Percentiles rank a stretch among this genome's conserved stretches.
Evolutionary conservation across 2,113 vertebrate genomes (phyloP).

Genomic region (Crotalus helleri): DNA sequence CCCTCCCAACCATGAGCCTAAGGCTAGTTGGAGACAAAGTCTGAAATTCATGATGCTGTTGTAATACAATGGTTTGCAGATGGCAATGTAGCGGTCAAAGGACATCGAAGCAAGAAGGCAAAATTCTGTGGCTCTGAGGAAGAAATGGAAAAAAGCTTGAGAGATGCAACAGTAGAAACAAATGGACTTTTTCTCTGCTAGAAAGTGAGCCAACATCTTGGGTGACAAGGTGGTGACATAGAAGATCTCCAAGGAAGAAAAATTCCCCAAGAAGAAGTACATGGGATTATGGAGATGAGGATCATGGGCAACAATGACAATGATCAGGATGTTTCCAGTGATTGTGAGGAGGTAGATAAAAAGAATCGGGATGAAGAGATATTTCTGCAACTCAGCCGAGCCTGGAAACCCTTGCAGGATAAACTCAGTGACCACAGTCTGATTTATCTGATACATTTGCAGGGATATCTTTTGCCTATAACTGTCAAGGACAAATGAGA

Average conservation of each 20-base stretch:
- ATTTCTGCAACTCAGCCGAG: neutral
- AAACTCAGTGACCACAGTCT: neutral
- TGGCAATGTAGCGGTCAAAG: neutral
- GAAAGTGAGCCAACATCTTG: conserved; percentile 9
- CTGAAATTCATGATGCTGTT: neutral
- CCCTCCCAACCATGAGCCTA: conserved; percentile 16
- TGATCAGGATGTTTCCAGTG: neutral
- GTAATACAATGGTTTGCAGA: conserved; percentile 14
- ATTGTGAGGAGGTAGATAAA: conserved; percentile 9
- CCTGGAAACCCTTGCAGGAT: conserved; percentile 9
- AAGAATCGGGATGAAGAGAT: neutral
- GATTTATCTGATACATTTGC: neutral
- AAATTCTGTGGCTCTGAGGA: conserved; percentile 9
- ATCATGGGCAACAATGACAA: neutral
- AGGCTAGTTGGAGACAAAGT: conserved; percentile 2
- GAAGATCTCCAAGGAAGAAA: conserved; percentile 7
- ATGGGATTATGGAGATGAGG: neutral
- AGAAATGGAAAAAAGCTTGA: conserved; percentile 5
- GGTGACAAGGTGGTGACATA: conserved; percentile 4
- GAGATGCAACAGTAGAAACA: conserved; percentile 13
- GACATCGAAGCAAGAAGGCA: neutral
- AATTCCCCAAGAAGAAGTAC: conserved; percentile 16
- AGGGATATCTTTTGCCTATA: neutral
- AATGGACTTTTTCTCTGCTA: neutral
- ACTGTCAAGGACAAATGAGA: neutral